phyloP scores from a whole-genome alignment of 2,888 invertebrate species.

The Hemithea aestivaria region DNA sequence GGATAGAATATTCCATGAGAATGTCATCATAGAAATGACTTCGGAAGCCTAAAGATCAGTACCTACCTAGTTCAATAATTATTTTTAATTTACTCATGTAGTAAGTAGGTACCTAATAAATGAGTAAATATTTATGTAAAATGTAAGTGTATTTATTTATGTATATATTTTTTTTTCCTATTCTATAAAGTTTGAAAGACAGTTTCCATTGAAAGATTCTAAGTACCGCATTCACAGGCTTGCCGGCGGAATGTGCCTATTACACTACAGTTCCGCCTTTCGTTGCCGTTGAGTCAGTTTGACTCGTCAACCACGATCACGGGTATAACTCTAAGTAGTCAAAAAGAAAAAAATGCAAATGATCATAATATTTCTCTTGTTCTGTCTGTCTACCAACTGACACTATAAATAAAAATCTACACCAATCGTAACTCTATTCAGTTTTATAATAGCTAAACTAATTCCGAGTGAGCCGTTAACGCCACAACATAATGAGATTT shows the following conservation, averaged over 20 bases:
- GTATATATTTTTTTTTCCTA: too few relatives aligned
- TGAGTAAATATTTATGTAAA: too few relatives aligned
- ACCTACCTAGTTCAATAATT: too few relatives aligned
- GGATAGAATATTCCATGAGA: too few relatives aligned
- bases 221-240: constrained; percentile 57
- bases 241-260: constrained; percentile 61
- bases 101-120: too few relatives aligned
- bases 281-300: constrained; percentile 25
- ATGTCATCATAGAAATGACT: too few relatives aligned
- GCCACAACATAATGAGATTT: constrained; percentile 52
- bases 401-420: constrained; percentile 32
- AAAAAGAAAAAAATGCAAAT: background rate
- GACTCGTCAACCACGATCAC: background rate
- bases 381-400: constrained; percentile 11
- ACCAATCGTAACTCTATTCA: constrained; percentile 38
- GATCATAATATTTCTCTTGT: too few relatives aligned
- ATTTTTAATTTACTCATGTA: too few relatives aligned
- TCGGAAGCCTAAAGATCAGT: too few relatives aligned
- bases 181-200: constrained; percentile 20
- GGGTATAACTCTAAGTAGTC: background rate
- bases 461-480: constrained; percentile 59
- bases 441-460: constrained; percentile 53
- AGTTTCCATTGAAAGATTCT: constrained; percentile 48
- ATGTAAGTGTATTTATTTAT: too few relatives aligned
- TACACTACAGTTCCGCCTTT: constrained; percentile 67